Conservation (phyloP, 2,888 invertebrate genomes). For the Cancer borealis region DNA sequence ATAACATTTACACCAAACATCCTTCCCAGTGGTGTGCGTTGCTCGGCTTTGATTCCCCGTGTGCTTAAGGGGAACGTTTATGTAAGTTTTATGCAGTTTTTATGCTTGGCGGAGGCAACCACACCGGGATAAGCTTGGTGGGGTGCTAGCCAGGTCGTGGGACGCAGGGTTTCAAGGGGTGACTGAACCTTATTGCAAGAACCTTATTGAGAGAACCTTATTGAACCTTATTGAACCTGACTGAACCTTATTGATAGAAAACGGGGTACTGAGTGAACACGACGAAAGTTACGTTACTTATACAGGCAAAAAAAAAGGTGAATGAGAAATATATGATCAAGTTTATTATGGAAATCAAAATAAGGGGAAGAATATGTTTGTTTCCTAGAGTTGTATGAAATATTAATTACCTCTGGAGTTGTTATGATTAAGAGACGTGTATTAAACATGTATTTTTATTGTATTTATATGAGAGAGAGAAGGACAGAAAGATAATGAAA, state of each 20-base stretch:
- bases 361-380: too few relatives aligned
- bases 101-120: neutral
- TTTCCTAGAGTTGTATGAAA: too few relatives aligned
- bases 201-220: neutral
- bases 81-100: slow-evolving; percentile 13
- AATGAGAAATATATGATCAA: too few relatives aligned
- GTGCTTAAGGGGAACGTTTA: slow-evolving; percentile 20
- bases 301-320: too few relatives aligned
- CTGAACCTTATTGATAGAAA: neutral
- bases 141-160: neutral
- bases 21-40: neutral
- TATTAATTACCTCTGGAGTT: neutral
- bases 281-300: too few relatives aligned
- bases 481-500: neutral
- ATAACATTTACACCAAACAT: too few relatives aligned
- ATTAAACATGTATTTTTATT: too few relatives aligned
- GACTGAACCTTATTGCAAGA: slow-evolving; percentile 8
- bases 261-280: too few relatives aligned
- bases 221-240: too few relatives aligned
- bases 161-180: neutral
- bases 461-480: neutral
- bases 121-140: neutral
- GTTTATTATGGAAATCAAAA: too few relatives aligned
- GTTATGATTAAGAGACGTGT: neutral
- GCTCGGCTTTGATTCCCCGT: neutral